Conservation (phyloP, 2,113 vertebrate species). For the Oenanthe melanoleuca region DNA sequence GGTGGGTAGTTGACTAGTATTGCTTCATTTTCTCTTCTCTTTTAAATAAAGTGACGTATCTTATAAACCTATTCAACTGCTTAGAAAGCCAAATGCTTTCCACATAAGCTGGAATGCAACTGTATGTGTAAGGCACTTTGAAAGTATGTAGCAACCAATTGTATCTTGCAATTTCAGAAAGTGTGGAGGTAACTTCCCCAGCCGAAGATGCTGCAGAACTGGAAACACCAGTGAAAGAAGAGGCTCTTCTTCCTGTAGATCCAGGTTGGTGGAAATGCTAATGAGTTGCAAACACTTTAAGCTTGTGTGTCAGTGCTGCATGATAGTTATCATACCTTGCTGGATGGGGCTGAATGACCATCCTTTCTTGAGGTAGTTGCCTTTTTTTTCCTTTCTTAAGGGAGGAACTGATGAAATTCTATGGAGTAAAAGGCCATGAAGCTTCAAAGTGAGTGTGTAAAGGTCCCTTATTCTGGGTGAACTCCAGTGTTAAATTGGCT, state of each 20-base stretch:
- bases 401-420: background rate
- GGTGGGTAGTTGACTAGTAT: background rate
- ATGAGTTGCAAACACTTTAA: background rate
- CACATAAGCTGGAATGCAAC: background rate
- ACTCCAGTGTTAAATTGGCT: background rate
- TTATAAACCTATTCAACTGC: background rate
- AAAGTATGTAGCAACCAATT: background rate
- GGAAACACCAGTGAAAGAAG: constrained; percentile 73
- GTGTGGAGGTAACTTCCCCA: constrained; percentile 77
- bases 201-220: constrained; percentile 78
- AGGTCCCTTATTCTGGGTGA: background rate
- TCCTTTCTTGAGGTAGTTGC: background rate
- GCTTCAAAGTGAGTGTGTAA: background rate
- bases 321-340: background rate
- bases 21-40: background rate
- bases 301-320: background rate
- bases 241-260: constrained; percentile 62
- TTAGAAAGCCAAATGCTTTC: background rate
- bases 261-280: constrained; percentile 63
- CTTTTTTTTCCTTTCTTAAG: background rate
- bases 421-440: background rate
- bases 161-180: constrained; percentile 65
- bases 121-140: background rate
- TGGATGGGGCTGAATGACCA: background rate
- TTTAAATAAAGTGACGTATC: background rate